Conservation (phyloP, 92 coral and sea anemone species). For the Epizoanthus ramosus region DNA sequence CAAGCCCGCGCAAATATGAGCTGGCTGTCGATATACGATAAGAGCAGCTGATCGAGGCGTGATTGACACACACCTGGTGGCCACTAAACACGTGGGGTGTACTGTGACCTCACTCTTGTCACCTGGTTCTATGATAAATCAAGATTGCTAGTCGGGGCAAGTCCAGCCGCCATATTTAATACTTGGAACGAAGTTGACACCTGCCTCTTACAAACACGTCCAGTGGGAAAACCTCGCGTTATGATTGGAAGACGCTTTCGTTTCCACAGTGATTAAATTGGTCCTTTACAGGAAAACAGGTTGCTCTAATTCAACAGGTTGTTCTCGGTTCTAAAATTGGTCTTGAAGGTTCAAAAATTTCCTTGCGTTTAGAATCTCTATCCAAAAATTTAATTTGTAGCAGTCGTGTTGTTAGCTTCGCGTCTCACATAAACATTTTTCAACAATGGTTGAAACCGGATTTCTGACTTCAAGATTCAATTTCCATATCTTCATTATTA, state of each 20-base stretch:
- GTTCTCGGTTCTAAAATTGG: constrained; percentile 25
- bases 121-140: constrained; percentile 83
- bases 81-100: constrained; percentile 87
- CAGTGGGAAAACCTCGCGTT: constrained; percentile 25
- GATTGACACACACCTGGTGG: constrained; percentile 94
- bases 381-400: neutral
- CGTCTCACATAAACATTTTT: neutral
- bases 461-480: neutral
- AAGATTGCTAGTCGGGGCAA: constrained; percentile 34
- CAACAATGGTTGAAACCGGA: constrained; percentile 6
- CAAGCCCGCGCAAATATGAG: constrained; percentile 67
- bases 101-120: constrained; percentile 74
- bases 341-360: neutral
- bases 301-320: constrained; percentile 88
- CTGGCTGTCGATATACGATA: constrained; percentile 23
- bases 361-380: neutral
- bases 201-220: constrained; percentile 68
- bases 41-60: constrained; percentile 51
- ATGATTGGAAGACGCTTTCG: constrained; percentile 72
- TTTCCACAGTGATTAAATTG: constrained; percentile 86
- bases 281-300: constrained; percentile 66
- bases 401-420: neutral
- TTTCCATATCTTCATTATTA: constrained; percentile 12
- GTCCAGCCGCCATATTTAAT: constrained; percentile 67
- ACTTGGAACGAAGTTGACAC: constrained; percentile 68